Evolutionary conservation across 2,888 invertebrate genomes (phyloP).

Genomic region (Erynnis tages): DNA sequence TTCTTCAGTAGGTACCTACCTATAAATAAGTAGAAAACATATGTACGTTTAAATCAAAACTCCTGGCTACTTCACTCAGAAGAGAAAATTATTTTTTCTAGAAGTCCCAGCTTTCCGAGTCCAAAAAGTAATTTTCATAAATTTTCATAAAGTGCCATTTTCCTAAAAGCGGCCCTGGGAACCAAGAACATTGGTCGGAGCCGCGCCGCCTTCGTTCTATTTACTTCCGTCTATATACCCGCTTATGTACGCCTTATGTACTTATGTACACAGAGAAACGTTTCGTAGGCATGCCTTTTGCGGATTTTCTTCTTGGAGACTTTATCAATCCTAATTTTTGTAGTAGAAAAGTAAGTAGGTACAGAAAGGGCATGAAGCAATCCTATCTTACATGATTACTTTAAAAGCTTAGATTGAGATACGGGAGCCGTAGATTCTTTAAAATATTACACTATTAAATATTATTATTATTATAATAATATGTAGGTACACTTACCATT

Average conservation of each 20-base stretch:
- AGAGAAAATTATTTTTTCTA: no score
- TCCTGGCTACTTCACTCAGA: no score
- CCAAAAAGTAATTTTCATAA: slow-evolving; percentile 3
- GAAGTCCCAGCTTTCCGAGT: neutral
- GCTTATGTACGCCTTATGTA: slow-evolving; percentile 17
- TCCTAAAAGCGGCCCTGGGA: slow-evolving; percentile 16
- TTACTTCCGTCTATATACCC: slow-evolving; percentile 17
- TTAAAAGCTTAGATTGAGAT: no score
- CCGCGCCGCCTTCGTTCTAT: slow-evolving; percentile 23
- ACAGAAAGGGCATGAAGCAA: no score
- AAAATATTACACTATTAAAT: no score
- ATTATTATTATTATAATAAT: no score
- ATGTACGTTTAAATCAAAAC: no score
- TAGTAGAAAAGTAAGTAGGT: neutral
- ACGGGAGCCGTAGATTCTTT: no score
- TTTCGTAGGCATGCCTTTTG: neutral
- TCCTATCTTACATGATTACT: no score
- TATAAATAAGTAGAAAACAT: no score
- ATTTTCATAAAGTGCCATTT: slow-evolving; percentile 10
- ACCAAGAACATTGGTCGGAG: slow-evolving; percentile 12
- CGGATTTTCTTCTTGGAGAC: neutral
- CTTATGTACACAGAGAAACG: slow-evolving; percentile 12
- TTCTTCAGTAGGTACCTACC: no score
- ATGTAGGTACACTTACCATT: no score
- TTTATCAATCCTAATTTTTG: neutral